Conservation (phyloP, 2,888 invertebrate species). For the Teinopalpus imperialis region DNA sequence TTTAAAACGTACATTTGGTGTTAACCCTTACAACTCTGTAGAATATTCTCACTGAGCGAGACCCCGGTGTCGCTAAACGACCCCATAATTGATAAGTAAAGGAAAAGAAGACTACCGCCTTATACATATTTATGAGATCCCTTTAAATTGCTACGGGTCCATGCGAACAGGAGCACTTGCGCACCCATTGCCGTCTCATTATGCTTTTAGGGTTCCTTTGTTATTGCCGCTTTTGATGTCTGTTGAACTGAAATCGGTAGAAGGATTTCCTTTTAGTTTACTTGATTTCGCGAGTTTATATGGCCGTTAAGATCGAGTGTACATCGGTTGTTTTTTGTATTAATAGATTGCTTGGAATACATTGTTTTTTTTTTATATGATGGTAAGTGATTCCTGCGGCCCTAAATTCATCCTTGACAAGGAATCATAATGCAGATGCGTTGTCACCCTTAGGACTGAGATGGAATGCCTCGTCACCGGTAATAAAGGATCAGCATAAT, state of each 20-base stretch:
- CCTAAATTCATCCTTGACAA: too few species aligned
- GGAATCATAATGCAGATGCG: too few species aligned
- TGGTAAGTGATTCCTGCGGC: too few species aligned
- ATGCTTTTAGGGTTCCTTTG: conserved; percentile 77
- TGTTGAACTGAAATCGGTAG: conserved; percentile 58
- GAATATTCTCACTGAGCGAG: conserved; percentile 57
- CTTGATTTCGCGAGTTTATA: conserved; percentile 45
- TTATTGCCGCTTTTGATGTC: conserved; percentile 74
- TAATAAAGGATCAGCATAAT: too few species aligned
- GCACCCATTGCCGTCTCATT: conserved; percentile 68
- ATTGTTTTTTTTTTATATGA: conserved; percentile 13
- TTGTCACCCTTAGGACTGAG: too few species aligned
- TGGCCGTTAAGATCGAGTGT: neutral
- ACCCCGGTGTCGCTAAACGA: conserved; percentile 69
- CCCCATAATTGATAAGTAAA: conserved; percentile 82
- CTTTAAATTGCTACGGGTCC: conserved; percentile 77
- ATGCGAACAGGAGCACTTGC: conserved; percentile 78
- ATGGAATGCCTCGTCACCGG: too few species aligned
- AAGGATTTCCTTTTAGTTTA: conserved; percentile 57
- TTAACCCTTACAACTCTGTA: conserved; percentile 65
- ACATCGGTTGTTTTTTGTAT: conserved; percentile 21
- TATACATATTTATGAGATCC: conserved; percentile 79
- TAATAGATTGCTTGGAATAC: too few species aligned
- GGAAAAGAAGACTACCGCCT: conserved; percentile 77
- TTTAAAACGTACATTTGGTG: conserved; percentile 43